Evolutionary conservation across 35 echinoderm and acorn worm species (phyloP).

Genomic region (Lytechinus pictus): DNA sequence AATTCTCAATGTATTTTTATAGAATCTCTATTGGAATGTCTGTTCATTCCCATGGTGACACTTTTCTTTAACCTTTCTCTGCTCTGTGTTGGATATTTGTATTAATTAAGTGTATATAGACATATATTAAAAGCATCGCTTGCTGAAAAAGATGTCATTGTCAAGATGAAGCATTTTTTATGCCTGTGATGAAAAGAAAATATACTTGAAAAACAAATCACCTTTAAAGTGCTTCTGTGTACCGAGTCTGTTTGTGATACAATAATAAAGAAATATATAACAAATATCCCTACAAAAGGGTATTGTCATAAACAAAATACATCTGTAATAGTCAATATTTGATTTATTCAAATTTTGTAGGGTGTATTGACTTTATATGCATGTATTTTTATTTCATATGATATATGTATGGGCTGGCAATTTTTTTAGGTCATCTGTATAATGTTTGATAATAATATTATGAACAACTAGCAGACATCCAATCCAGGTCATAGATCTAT

Average conservation of each 20-base stretch:
- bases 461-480: not conserved
- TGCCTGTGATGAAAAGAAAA: not conserved
- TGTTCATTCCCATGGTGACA: not conserved
- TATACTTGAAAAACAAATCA: not conserved
- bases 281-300: not conserved
- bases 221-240: not conserved
- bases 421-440: not conserved
- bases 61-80: not conserved
- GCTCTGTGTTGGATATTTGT: no score
- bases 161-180: not conserved
- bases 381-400: not conserved
- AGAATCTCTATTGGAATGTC: not conserved
- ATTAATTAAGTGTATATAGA: not conserved
- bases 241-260: no score
- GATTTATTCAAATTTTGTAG: not conserved
- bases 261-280: no score
- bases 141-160: not conserved
- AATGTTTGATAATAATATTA: not conserved
- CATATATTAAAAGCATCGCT: not conserved
- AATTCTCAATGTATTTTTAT: conserved; percentile 4
- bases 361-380: not conserved
- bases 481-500: not conserved
- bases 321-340: not conserved
- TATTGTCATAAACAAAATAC: not conserved
- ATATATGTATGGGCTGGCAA: not conserved